Percentiles rank a stretch among this genome's conserved stretches.
These are phyloP conservation scores for Lepidothrix coronata DNA, from an alignment of 2,113 vertebrate genomes.

Conservation along the genomic window DNA sequence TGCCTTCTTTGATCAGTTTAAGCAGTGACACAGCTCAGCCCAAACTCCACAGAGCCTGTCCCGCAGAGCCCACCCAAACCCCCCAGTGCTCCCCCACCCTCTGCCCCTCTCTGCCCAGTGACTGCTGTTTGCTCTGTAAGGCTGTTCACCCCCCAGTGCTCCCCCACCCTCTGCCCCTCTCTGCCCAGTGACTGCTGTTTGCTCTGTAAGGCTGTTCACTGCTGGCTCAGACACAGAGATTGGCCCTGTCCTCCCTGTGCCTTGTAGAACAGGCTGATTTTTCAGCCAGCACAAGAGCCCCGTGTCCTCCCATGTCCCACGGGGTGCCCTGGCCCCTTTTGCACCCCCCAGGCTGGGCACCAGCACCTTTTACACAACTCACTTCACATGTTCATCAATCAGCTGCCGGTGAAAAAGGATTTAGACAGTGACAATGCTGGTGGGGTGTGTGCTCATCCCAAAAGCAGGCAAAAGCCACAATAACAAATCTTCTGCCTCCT, in stretches of 20 bases:
- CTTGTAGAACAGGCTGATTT: not conserved
- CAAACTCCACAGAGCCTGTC: not conserved
- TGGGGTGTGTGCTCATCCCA: not conserved
- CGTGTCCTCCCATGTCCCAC: not conserved
- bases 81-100: not conserved
- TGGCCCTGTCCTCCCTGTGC: rapidly evolving
- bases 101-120: not conserved
- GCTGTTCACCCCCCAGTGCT: too few species aligned
- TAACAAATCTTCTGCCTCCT: not conserved
- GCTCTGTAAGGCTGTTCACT: not conserved
- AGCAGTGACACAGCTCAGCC: not conserved
- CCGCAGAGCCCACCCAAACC: not conserved
- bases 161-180: too few species aligned
- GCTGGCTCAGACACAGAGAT: not conserved
- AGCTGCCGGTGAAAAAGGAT: not conserved
- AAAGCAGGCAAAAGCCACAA: not conserved
- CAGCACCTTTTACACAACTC: not conserved
- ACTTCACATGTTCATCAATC: not conserved
- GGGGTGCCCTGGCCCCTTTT: not conserved
- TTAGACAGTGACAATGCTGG: not conserved
- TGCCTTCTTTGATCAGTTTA: not conserved
- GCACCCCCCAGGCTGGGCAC: not conserved
- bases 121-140: rapidly evolving
- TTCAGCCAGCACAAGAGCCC: not conserved
- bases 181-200: not conserved